Conservation (phyloP, 1,140 invertebrate genomes). For the Phortica variegata region DNA sequence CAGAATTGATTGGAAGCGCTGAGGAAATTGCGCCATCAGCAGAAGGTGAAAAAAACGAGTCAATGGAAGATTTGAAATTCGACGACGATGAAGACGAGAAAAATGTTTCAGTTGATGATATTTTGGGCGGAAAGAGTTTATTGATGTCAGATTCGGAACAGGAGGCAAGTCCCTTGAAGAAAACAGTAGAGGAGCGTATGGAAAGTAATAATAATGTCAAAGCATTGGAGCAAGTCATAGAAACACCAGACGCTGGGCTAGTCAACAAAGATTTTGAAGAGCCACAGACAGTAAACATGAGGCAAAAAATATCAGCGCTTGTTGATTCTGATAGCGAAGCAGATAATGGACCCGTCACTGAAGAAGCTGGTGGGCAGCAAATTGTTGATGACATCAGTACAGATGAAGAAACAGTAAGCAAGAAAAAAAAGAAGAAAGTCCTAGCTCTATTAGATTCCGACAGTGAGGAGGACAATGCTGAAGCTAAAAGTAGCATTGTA, state of each 20-base stretch:
- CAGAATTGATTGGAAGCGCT: not conserved
- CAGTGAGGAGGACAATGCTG: conserved; percentile 12
- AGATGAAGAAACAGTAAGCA: not conserved
- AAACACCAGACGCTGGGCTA: not conserved
- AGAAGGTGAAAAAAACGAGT: conserved; percentile 31
- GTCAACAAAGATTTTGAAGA: not conserved
- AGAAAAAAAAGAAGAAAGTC: conserved; percentile 13
- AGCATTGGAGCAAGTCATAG: no score
- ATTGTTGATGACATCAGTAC: not conserved
- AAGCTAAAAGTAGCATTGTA: not conserved
- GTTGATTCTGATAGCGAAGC: conserved; percentile 2
- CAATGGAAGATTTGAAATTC: conserved; percentile 38
- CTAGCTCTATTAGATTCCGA: conserved; percentile 20
- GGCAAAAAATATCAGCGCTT: conserved; percentile 2
- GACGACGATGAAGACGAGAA: conserved; percentile 46
- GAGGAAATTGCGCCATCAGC: conserved; percentile 28
- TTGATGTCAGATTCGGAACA: conserved; percentile 44
- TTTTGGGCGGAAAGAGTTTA: conserved; percentile 40
- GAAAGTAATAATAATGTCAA: not conserved
- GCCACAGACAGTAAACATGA: not conserved
- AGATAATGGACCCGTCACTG: not conserved
- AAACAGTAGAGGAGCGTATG: not conserved
- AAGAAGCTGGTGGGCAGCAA: not conserved
- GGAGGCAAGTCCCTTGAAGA: conserved; percentile 6
- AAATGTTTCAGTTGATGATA: conserved; percentile 38